A percentile compares a stretch with the other conserved stretches of the same genome.
Conservation (phyloP, 2,797 vertebrate genomes). For the Luscinia megarhynchos region DNA sequence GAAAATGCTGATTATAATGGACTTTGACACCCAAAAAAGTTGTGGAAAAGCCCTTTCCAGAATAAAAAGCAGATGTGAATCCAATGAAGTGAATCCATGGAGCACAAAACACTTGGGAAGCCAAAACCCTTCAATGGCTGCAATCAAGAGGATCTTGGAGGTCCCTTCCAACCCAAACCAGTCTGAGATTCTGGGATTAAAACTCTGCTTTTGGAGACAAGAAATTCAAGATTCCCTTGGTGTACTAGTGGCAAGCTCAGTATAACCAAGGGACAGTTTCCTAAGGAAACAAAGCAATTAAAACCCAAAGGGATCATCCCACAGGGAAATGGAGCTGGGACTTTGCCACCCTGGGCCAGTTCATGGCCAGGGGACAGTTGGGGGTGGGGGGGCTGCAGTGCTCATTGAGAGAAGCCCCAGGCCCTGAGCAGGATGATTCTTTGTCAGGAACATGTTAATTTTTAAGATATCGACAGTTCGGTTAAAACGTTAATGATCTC, state of each 20-base stretch:
- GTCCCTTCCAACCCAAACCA: neutral
- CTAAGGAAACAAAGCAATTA: conserved; percentile 2
- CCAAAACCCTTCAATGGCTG: neutral
- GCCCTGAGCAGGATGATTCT: neutral
- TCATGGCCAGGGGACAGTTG: neutral
- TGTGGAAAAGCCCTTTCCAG: neutral
- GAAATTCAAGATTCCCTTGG: neutral
- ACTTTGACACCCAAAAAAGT: neutral
- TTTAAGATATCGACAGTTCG: conserved; percentile 47
- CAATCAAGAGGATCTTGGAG: neutral
- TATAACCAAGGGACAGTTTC: neutral
- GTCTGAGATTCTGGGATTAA: neutral
- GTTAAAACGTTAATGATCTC: conserved; percentile 57
- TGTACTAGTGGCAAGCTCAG: neutral
- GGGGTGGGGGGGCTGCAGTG: neutral
- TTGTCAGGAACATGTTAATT: conserved; percentile 11
- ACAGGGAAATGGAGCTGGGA: neutral
- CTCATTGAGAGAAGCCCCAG: neutral
- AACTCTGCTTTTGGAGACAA: neutral
- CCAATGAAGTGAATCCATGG: neutral
- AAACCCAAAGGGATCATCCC: neutral
- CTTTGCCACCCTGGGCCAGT: neutral
- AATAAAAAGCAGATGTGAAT: neutral
- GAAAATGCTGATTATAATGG: neutral
- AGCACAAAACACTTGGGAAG: neutral